Evolutionary conservation across 2,888 invertebrate genomes (phyloP), one percentile per base, ranked within the genome.

Genomic region (Melieria crassipennis): DNA sequence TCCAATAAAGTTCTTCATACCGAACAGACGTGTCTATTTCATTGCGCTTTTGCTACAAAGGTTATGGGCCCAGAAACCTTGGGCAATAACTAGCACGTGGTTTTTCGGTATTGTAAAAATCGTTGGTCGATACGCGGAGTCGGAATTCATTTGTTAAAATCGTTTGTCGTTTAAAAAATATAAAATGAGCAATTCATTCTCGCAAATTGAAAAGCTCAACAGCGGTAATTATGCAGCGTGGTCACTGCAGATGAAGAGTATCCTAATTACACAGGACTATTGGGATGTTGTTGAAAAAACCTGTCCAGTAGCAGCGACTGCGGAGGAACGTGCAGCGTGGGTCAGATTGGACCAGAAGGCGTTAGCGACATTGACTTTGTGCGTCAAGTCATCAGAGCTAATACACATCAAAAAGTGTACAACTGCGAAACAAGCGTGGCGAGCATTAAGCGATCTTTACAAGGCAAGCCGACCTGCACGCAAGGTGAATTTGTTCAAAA

Each of bases 401-500:
- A 16, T 50, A 43, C 64, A 64, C 9, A 64, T 64, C 9, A 63
- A 63, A n/a, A 43, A 63, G 45, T 63, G 63, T 5, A 2, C 3
- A 63, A 46, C 2, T 30, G 56, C 61, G 30, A 61, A 61, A 42
- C 30, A 61, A 13, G 61, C 61, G 4, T 61, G 61, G 45, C 30
- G 30, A 30, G 30, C 30, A 30, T 30, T 30, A 30, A 30, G 30
- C 30, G 52, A 43, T 11, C 2, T 55, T 7, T 65, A 65, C n/a
- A 43, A 43, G 7, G 65, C 65, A 6, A 55, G 46, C 6, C 55
- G 65, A 4, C 55, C 63, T 7, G 11, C 57, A 13, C 65, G 74
- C 2, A 75, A 73, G n/a, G 73, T 75, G 11, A 69, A 71, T 50
- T 64, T 73, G 42, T 75, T 73, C 46, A 75, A 69, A 57, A 63